Evolutionary conservation across 1,140 invertebrate genomes (phyloP).

Genomic region (Diprion similis): DNA sequence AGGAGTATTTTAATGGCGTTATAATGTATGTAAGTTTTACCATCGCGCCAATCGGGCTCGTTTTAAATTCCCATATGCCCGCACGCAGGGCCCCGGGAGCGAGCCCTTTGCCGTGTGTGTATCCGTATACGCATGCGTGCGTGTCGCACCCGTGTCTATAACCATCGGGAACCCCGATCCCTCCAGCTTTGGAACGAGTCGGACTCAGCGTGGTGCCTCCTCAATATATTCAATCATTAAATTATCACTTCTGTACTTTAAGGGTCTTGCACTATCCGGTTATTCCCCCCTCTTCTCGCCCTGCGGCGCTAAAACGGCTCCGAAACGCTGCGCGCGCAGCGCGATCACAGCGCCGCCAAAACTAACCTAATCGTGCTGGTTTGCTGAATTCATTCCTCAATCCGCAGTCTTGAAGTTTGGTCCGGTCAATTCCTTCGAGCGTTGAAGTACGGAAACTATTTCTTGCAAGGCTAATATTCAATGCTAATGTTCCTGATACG

Average conservation of each 20-base stretch:
- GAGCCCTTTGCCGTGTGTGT: too few species aligned
- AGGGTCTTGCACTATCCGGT: background rate
- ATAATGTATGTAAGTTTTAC: constrained; percentile 60
- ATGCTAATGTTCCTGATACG: too few species aligned
- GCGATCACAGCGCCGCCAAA: background rate
- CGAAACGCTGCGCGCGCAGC: background rate
- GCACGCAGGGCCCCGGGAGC: too few species aligned
- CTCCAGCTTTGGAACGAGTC: constrained; percentile 42
- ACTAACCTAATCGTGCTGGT: too few species aligned
- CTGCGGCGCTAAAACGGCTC: background rate
- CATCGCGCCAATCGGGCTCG: constrained; percentile 33
- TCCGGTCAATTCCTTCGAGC: too few species aligned
- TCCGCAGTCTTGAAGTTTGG: too few species aligned
- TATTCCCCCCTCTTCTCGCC: background rate
- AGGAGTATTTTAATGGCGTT: constrained; percentile 56
- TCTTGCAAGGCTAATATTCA: too few species aligned
- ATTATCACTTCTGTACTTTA: constrained; percentile 59
- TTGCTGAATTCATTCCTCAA: too few species aligned
- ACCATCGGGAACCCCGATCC: constrained; percentile 32
- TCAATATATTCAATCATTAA: constrained; percentile 62
- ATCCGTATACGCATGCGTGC: background rate
- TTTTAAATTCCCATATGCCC: background rate
- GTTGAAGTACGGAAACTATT: too few species aligned
- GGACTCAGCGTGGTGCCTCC: constrained; percentile 52
- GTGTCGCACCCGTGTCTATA: constrained; percentile 18